Evolutionary conservation across 2,797 vertebrate genomes (phyloP).

Genomic region (Parauchenoglanis punctatus): DNA sequence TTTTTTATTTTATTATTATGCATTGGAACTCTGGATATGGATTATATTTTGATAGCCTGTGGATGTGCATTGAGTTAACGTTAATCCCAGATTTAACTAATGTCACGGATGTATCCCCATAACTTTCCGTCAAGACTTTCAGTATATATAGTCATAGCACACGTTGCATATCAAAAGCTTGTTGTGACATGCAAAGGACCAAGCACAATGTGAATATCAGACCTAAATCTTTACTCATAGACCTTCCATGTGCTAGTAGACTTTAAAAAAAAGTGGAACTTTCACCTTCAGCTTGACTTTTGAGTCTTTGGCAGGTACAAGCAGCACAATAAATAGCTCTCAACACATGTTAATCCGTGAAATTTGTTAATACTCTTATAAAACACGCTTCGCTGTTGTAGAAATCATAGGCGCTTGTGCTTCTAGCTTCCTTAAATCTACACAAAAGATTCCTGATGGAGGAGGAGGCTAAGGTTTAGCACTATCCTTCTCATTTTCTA

Average conservation of each 20-base stretch:
- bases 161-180: neutral
- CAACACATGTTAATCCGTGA: constrained; percentile 66
- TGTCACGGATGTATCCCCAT: neutral
- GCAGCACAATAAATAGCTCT: constrained; percentile 51
- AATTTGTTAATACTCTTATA: constrained; percentile 70
- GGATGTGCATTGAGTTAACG: neutral
- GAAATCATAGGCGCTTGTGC: constrained; percentile 48
- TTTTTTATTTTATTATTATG: neutral
- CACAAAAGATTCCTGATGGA: constrained; percentile 45
- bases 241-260: neutral
- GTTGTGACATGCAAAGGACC: neutral
- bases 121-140: neutral
- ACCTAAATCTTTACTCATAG: neutral
- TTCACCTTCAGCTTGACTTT: constrained; percentile 48
- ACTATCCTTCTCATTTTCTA: constrained; percentile 58
- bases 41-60: constrained; percentile 1
- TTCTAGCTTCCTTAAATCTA: constrained; percentile 34
- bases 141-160: neutral
- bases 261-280: neutral
- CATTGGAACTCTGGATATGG: neutral
- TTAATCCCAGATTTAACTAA: neutral
- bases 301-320: constrained; percentile 64
- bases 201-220: neutral
- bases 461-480: constrained; percentile 54
- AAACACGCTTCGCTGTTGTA: constrained; percentile 59